phyloP scores from a whole-genome alignment of 2,797 vertebrate species.

The Typhlichthys subterraneus region DNA sequence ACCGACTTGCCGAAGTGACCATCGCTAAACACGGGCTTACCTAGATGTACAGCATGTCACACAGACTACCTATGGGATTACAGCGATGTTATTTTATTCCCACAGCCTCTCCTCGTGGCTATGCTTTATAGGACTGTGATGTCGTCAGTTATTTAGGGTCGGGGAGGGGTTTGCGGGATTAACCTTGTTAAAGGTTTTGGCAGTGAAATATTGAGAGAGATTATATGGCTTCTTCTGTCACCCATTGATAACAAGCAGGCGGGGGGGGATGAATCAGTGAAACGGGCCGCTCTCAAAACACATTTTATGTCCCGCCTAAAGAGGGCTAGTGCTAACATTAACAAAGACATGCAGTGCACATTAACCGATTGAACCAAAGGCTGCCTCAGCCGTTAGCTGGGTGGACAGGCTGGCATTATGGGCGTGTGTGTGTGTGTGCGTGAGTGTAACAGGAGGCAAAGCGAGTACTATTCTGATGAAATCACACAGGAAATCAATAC shows the following conservation, averaged over 20 bases:
- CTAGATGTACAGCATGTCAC: slow-evolving; percentile 18
- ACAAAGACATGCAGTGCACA: slow-evolving; percentile 37
- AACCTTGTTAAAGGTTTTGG: slow-evolving; percentile 68
- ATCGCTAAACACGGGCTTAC: slow-evolving; percentile 3
- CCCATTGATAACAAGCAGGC: slow-evolving; percentile 28
- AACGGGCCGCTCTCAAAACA: slow-evolving; percentile 23
- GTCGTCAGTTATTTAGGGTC: slow-evolving; percentile 81
- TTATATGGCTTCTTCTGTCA: slow-evolving; percentile 45
- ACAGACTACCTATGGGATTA: slow-evolving; percentile 73
- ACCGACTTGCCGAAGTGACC: slow-evolving; percentile 1
- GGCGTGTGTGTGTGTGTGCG: slow-evolving; percentile 60
- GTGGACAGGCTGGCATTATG: slow-evolving; percentile 80
- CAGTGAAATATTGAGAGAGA: slow-evolving; percentile 58
- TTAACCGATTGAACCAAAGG: slow-evolving; percentile 68
- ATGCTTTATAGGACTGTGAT: slow-evolving; percentile 80
- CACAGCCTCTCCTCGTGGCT: not conserved
- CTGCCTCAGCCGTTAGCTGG: slow-evolving; percentile 69
- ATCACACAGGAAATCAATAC: slow-evolving; percentile 97
- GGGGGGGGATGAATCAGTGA: slow-evolving; percentile 5
- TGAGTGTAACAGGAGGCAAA: slow-evolving; percentile 81
- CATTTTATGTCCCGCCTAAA: slow-evolving; percentile 34
- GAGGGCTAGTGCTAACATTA: slow-evolving; percentile 33
- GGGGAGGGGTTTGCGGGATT: slow-evolving; percentile 7
- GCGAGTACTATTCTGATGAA: slow-evolving; percentile 94
- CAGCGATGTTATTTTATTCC: slow-evolving; percentile 74